Evolutionary conservation across 1,140 invertebrate species (phyloP).

Genomic region (Lineus longissimus): DNA sequence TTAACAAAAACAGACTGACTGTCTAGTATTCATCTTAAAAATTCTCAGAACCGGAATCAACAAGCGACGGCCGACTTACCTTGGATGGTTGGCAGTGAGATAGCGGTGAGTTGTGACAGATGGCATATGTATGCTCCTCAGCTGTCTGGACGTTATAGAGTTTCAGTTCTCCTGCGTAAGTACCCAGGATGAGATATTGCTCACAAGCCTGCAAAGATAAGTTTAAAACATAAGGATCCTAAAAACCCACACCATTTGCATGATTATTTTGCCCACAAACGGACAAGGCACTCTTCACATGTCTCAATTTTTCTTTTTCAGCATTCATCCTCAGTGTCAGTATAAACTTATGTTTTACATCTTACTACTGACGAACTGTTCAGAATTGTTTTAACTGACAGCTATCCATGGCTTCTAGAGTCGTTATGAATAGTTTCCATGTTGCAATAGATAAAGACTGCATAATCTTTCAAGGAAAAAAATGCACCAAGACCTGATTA

Average conservation of each 20-base stretch:
- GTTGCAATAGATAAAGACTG: no score
- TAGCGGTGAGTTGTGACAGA: slow-evolving; percentile 79
- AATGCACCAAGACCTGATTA: background rate
- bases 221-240: slow-evolving; percentile 19
- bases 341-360: no score
- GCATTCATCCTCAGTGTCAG: no score
- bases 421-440: no score
- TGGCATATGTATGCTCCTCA: slow-evolving; percentile 72
- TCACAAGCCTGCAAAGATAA: slow-evolving; percentile 71
- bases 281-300: no score
- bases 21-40: background rate
- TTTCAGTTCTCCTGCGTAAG: slow-evolving; percentile 80
- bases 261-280: background rate
- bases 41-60: background rate
- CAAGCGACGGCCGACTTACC: slow-evolving; percentile 25
- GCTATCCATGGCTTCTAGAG: no score
- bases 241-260: background rate
- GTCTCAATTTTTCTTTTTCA: no score
- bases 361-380: no score
- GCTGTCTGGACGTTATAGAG: slow-evolving; percentile 79
- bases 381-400: no score
- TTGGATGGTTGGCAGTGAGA: slow-evolving; percentile 68
- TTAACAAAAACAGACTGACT: no score
- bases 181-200: slow-evolving; percentile 78
- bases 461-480: no score